Evolutionary conservation across 2,113 vertebrate species (phyloP).

Genomic region (Lepus europaeus): DNA sequence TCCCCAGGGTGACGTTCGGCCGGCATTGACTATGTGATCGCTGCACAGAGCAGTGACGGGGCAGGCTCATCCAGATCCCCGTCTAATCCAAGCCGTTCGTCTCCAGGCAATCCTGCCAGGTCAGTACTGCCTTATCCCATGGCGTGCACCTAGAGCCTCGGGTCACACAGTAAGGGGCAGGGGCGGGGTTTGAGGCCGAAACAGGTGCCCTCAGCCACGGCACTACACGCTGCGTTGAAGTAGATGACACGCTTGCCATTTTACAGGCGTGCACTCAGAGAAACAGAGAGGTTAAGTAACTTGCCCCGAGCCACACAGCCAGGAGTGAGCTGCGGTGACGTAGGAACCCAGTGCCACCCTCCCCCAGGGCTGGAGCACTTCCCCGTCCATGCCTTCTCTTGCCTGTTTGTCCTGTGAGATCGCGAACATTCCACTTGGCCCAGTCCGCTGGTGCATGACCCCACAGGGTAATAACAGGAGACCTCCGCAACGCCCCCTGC

Average conservation of each 20-base stretch:
- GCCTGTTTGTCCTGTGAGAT: neutral
- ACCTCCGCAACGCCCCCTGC: neutral
- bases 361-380: neutral
- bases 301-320: neutral
- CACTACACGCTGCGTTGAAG: neutral
- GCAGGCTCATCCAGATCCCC: neutral
- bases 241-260: neutral
- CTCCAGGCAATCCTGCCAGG: neutral
- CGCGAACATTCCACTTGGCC: neutral
- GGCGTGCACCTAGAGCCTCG: neutral
- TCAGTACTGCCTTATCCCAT: neutral
- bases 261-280: neutral
- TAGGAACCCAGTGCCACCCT: neutral
- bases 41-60: neutral
- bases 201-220: neutral
- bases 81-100: neutral
- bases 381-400: neutral
- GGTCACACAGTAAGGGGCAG: neutral
- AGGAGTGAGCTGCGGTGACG: neutral
- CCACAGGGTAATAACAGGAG: neutral
- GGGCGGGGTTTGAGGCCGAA: neutral
- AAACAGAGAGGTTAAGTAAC: neutral
- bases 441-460: neutral
- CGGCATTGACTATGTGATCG: no score
- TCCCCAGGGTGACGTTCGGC: no score